Base-by-base conservation (phyloP, 2,113 vertebrate species). In the Pungitius pungitius region DNA sequence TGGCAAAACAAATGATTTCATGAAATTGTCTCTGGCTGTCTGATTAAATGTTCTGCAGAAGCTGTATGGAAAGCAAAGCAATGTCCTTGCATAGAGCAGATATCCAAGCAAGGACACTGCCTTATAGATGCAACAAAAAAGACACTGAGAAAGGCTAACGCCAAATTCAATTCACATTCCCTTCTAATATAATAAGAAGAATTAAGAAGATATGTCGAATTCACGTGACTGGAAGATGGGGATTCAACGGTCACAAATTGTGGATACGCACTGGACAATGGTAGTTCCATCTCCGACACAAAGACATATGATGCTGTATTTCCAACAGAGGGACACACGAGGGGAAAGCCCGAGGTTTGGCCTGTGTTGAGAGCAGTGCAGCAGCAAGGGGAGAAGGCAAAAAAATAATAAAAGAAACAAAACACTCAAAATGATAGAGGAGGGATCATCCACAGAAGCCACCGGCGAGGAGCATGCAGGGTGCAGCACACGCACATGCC, bases 401-500 rank as follows among this genome's bases (percentile, higher is more conserved):
- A 61, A 77, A 24, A 52, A n/a, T 52, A 52, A 24, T 24, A 52
- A 22, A 52, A 52, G 71, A 72, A 82, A 80, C 87, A 90, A 35
- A 90, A 91, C 91, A 92, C 77, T 84, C 51, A 82, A 86, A 81
- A 86, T 79, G 66, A 42, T 42, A n/a, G 10, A 78, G 72, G 82
- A 54, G 77, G 81, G 73, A 88, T 87, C 88, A 88, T 91, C 84
- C 88, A 89, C 83, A 83, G 54, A 72, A 22, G 79, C 87, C 89
- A 89, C 84, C 65, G 75, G 78, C 92, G 74, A 89, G 75, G 57
- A 70, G 82, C 91, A 93, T 93, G 89, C 90, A 85, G 85, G 88
- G 85, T 90, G 85, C 90, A 93, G 89, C 90, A 91, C 87, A 89
- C 81, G 89, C 84, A 61, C 82, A 89, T 85, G 84, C 85, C 91